Conservation (phyloP, 2,113 vertebrate species). For the Thamnophis sirtalis region DNA sequence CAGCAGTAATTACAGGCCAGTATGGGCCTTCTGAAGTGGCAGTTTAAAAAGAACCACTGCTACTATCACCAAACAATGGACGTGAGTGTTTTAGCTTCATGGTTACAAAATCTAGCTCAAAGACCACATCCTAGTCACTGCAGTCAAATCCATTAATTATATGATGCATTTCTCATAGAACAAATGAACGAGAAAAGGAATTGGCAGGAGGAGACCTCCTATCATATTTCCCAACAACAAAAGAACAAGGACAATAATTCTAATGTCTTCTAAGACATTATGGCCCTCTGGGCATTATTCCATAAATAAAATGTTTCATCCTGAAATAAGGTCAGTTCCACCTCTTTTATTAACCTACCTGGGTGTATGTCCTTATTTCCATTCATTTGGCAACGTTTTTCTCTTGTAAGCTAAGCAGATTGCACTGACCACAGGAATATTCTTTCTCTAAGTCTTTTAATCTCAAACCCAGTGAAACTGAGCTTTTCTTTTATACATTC, state of each 20-base stretch:
- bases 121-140: not conserved
- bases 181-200: not conserved
- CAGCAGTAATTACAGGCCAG: constrained; percentile 61
- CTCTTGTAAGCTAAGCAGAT: not conserved
- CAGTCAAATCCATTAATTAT: constrained; percentile 24
- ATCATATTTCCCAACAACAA: not conserved
- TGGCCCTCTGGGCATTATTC: not conserved
- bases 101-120: not conserved
- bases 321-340: not conserved
- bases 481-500: not conserved
- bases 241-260: not conserved
- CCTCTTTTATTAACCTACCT: not conserved
- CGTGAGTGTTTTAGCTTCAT: not conserved
- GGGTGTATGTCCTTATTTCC: not conserved
- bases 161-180: not conserved
- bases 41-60: constrained; percentile 19
- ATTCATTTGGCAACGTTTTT: not conserved
- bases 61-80: constrained; percentile 10
- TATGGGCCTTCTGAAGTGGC: constrained; percentile 44
- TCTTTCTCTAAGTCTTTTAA: not conserved
- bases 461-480: not conserved
- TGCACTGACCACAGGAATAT: not conserved
- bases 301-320: not conserved
- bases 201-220: not conserved
- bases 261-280: not conserved